phyloP scores from a whole-genome alignment of 2,113 vertebrate species.

The Centrocercus urophasianus region DNA sequence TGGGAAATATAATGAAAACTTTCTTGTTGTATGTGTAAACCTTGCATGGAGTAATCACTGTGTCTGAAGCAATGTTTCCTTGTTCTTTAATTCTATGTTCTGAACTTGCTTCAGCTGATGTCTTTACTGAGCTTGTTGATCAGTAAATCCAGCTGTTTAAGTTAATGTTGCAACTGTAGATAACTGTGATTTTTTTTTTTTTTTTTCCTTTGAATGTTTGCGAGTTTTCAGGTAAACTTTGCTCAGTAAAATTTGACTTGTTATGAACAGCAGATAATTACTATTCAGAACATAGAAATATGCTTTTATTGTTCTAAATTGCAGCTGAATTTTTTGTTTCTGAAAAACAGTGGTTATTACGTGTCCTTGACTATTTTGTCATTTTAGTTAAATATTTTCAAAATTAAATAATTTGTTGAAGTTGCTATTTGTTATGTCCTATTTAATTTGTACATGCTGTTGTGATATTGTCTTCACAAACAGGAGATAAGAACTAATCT shows the following conservation, averaged over 20 bases:
- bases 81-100: background rate
- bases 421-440: background rate
- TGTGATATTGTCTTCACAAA: background rate
- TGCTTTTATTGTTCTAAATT: background rate
- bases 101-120: background rate
- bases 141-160: background rate
- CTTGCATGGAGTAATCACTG: background rate
- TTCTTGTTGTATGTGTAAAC: background rate
- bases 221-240: background rate
- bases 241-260: background rate
- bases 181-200: background rate
- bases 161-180: background rate
- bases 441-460: background rate
- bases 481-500: background rate
- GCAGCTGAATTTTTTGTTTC: background rate
- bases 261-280: background rate
- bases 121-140: background rate
- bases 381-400: background rate
- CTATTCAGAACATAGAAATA: background rate
- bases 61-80: background rate
- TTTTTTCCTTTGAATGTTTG: background rate
- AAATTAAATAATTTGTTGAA: background rate
- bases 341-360: background rate
- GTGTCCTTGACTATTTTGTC: background rate
- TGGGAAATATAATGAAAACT: background rate